Conservation (phyloP, 2,888 invertebrate species). For the Hyppa rectilinea region DNA sequence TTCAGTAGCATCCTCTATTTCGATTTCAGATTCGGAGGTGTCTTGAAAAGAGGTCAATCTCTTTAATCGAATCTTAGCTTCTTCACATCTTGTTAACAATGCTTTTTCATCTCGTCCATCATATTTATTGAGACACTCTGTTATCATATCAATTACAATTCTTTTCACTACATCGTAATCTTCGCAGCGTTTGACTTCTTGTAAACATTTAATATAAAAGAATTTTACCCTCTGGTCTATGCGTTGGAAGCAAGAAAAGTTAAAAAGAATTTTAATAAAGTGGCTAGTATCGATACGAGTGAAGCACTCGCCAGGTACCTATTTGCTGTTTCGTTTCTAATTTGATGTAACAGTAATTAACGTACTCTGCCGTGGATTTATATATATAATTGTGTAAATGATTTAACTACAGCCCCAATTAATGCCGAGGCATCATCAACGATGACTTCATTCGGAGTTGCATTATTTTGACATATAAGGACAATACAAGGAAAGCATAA, state of each 20-base stretch:
- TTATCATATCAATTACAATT: slow-evolving; percentile 18
- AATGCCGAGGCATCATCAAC: too few relatives aligned
- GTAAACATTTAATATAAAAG: slow-evolving; percentile 14
- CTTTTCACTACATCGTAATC: slow-evolving; percentile 17
- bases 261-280: slow-evolving; percentile 24
- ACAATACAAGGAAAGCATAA: too few relatives aligned
- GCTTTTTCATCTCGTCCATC: slow-evolving; percentile 31
- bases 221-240: not conserved
- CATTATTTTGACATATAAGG: too few relatives aligned
- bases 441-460: too few relatives aligned
- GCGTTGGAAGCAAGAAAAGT: not conserved
- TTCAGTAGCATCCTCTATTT: slow-evolving; percentile 13
- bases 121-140: slow-evolving; percentile 31
- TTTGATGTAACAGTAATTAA: slow-evolving; percentile 8
- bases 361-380: too few relatives aligned
- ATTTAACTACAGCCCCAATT: too few relatives aligned
- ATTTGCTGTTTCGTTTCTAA: slow-evolving; percentile 6
- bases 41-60: slow-evolving; percentile 10
- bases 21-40: slow-evolving; percentile 36
- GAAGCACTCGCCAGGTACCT: slow-evolving; percentile 6
- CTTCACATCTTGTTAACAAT: slow-evolving; percentile 21
- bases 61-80: not conserved
- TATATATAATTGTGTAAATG: too few relatives aligned
- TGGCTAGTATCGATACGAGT: slow-evolving; percentile 15
- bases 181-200: slow-evolving; percentile 14